Evolutionary conservation across 2,113 vertebrate species (phyloP).

Genomic region (Acrocephalus kingi): DNA sequence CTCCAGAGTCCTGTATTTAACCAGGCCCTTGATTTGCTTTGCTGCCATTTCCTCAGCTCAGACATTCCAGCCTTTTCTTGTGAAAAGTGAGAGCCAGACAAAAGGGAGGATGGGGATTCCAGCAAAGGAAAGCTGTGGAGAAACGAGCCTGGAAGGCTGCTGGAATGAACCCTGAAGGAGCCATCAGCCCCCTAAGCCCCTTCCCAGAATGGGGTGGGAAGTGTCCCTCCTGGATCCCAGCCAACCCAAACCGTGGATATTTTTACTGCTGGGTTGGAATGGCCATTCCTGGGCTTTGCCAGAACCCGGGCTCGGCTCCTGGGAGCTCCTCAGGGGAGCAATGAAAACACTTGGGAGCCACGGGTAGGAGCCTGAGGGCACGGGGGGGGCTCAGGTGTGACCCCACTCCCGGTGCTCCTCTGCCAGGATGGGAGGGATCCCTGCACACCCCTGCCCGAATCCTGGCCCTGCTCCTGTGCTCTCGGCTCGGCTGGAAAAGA

Average conservation of each 20-base stretch:
- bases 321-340: neutral
- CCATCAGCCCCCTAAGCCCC: neutral
- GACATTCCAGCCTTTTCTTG: neutral
- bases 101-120: neutral
- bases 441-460: neutral
- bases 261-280: neutral
- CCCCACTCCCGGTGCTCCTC: neutral
- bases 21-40: neutral
- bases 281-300: neutral
- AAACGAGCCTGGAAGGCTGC: neutral
- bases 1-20: neutral
- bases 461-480: neutral
- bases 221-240: neutral
- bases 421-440: neutral
- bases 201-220: neutral
- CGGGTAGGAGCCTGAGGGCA: accelerated
- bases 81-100: neutral
- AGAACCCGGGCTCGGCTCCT: neutral
- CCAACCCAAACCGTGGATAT: neutral
- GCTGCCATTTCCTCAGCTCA: neutral
- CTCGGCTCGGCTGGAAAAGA: neutral
- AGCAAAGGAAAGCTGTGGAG: neutral
- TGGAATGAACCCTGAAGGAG: neutral
- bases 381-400: neutral
- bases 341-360: neutral